Conservation (phyloP, 2,113 vertebrate genomes). For the Arothron firmamentum region DNA sequence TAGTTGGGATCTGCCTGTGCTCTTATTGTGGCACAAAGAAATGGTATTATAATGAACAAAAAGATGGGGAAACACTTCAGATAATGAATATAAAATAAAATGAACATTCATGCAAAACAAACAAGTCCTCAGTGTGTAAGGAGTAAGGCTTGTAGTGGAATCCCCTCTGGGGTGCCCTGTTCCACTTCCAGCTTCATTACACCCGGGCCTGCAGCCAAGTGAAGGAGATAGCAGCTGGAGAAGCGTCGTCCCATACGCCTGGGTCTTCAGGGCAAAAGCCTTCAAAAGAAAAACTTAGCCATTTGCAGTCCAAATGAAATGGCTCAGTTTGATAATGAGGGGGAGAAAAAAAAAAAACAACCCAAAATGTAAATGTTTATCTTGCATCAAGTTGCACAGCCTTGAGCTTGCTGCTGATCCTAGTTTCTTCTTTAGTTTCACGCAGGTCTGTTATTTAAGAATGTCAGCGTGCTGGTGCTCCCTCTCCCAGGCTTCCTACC, state of each 20-base stretch:
- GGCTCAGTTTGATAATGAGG: slow-evolving; percentile 2
- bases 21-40: background rate
- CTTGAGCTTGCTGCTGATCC: background rate
- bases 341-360: background rate
- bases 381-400: background rate
- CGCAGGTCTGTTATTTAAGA: slow-evolving; percentile 17
- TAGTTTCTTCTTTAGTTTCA: slow-evolving; percentile 1
- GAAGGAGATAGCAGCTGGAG: slow-evolving; percentile 61
- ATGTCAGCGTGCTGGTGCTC: slow-evolving; percentile 1
- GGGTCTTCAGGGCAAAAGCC: slow-evolving; percentile 43
- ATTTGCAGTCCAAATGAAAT: slow-evolving; percentile 35
- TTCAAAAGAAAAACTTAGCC: slow-evolving; percentile 20
- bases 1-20: slow-evolving; percentile 8
- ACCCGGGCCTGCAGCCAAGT: slow-evolving; percentile 50
- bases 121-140: slow-evolving; percentile 32
- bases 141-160: slow-evolving; percentile 22
- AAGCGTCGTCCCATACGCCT: slow-evolving; percentile 25
- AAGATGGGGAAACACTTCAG: slow-evolving; percentile 1
- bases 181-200: slow-evolving; percentile 30
- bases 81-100: slow-evolving; percentile 37
- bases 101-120: slow-evolving; percentile 54
- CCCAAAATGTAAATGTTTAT: background rate
- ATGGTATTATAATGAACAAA: slow-evolving; percentile 20
- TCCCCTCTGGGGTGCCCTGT: slow-evolving; percentile 38
- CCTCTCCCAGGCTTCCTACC: too few relatives aligned